Conservation (phyloP, 2,113 vertebrate genomes). For the Ophiodon elongatus region DNA sequence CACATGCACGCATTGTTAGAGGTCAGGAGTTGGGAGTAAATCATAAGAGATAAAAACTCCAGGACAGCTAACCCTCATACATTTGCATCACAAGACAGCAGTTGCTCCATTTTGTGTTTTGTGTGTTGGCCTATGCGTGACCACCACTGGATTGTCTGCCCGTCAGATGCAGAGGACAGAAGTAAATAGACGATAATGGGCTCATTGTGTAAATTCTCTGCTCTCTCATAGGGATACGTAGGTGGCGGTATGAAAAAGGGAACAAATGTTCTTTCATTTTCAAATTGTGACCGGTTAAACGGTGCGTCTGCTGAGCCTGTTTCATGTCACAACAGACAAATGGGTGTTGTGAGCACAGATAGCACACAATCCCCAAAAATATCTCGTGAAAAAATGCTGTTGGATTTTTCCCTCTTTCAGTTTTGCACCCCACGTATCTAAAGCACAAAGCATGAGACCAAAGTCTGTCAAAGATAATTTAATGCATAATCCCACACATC, state of each 20-base stretch:
- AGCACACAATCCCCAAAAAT: constrained; percentile 16
- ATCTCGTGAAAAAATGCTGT: constrained; percentile 3
- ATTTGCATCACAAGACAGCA: constrained; percentile 44
- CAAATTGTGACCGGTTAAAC: constrained; percentile 33
- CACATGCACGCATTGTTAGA: constrained; percentile 14
- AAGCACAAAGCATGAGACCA: background rate
- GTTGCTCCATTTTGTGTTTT: background rate
- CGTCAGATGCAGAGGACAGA: constrained; percentile 53
- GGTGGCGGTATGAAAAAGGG: constrained; percentile 36
- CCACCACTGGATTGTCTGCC: constrained; percentile 40
- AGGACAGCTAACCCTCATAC: constrained; percentile 7
- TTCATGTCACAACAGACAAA: constrained; percentile 52
- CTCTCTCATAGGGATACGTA: constrained; percentile 41
- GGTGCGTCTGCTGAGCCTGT: constrained; percentile 19
- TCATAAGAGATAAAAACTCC: constrained; percentile 45
- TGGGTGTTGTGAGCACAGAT: constrained; percentile 13
- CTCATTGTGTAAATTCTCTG: constrained; percentile 57
- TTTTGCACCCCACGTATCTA: constrained; percentile 5
- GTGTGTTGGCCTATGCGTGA: constrained; percentile 30
- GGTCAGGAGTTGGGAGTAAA: constrained; percentile 33
- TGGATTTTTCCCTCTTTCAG: constrained; percentile 17
- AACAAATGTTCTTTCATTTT: constrained; percentile 38
- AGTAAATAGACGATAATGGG: constrained; percentile 63
- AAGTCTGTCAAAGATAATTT: constrained; percentile 27
- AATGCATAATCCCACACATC: constrained; percentile 9